Evolutionary conservation across 1,140 invertebrate genomes (phyloP).

Genomic region (Neodiprion lecontei): DNA sequence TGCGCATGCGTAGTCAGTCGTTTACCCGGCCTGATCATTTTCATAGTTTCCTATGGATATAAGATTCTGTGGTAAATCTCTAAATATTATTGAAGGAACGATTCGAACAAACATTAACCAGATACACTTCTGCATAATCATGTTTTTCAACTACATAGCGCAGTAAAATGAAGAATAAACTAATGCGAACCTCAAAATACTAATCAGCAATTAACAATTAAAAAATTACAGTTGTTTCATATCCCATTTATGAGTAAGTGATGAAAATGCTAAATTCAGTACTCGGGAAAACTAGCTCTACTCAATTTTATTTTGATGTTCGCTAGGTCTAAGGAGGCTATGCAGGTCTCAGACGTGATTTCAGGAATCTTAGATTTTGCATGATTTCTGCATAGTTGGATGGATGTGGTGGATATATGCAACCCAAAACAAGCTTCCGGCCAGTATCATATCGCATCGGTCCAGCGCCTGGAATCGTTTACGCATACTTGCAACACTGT

Average conservation of each 20-base stretch:
- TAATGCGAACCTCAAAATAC: conserved; percentile 10
- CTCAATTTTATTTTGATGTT: conserved; percentile 29
- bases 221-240: conserved; percentile 10
- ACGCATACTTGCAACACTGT: conserved; percentile 38
- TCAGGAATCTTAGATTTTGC: conserved; percentile 26
- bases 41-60: too few species aligned
- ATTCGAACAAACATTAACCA: conserved; percentile 1
- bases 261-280: neutral
- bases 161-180: neutral
- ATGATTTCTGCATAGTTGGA: conserved; percentile 51
- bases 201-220: neutral
- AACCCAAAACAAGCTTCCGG: conserved; percentile 48
- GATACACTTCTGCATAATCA: neutral
- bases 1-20: conserved; percentile 10
- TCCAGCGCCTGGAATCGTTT: conserved; percentile 38
- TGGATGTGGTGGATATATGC: conserved; percentile 50
- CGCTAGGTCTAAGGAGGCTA: conserved; percentile 27
- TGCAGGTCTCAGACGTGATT: conserved; percentile 19
- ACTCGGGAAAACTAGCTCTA: neutral
- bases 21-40: too few species aligned
- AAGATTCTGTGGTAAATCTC: too few species aligned
- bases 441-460: conserved; percentile 40
- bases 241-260: neutral
- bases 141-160: neutral
- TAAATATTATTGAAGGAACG: too few species aligned